phyloP scores from a whole-genome alignment of 2,113 vertebrate species.

The Tragelaphus imberbis region DNA sequence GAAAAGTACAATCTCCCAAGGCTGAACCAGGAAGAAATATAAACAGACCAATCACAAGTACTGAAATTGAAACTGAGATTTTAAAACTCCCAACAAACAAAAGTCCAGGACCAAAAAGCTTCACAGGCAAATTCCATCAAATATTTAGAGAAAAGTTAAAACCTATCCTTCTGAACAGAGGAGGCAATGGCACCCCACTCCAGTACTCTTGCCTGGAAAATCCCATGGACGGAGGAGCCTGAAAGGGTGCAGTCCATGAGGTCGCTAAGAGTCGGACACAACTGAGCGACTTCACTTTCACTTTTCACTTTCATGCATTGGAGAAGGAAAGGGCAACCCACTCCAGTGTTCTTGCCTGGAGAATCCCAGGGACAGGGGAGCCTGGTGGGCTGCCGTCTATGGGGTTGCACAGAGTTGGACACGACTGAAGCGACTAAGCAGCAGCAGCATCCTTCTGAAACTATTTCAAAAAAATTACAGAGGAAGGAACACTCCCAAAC shows the following conservation, averaged over 20 bases:
- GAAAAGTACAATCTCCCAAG: background rate
- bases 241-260: no score
- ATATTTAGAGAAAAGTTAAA: background rate
- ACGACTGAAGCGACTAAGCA: no score
- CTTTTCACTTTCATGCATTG: no score
- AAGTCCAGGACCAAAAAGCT: background rate
- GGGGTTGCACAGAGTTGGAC: no score
- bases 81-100: background rate
- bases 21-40: background rate
- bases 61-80: background rate
- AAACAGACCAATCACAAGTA: background rate
- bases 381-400: no score
- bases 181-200: no score
- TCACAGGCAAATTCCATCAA: background rate
- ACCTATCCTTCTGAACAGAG: background rate
- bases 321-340: no score
- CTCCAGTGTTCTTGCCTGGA: no score
- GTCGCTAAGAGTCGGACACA: fast-evolving
- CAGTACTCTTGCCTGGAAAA: no score
- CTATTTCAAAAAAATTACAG: background rate
- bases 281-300: no score
- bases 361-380: no score
- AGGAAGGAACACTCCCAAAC: background rate
- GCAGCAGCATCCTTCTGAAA: background rate
- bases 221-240: no score